Evolutionary conservation across 2,797 vertebrate species (phyloP).

Genomic region (Liparis tanakae): DNA sequence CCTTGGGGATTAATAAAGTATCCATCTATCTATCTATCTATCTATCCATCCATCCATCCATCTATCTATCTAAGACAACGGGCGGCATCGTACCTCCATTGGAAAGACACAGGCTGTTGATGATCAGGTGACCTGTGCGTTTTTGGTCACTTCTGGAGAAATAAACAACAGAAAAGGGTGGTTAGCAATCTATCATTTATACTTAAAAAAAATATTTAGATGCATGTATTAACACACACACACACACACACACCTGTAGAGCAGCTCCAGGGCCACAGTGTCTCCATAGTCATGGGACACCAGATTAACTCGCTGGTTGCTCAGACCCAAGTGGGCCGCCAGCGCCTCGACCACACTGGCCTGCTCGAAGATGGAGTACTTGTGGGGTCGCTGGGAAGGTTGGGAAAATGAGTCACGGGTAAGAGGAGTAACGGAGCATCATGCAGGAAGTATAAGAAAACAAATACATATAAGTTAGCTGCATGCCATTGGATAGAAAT

Average conservation of each 20-base stretch:
- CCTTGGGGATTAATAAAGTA: too few relatives aligned
- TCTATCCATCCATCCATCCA: too few relatives aligned
- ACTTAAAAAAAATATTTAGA: background rate
- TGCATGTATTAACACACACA: background rate
- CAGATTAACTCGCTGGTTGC: slow-evolving; percentile 88
- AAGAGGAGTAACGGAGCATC: background rate
- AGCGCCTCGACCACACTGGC: slow-evolving; percentile 92
- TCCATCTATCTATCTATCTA: too few relatives aligned
- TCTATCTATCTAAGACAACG: too few relatives aligned
- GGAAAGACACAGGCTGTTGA: slow-evolving; percentile 95
- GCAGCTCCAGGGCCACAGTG: slow-evolving; percentile 94
- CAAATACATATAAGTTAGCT: background rate
- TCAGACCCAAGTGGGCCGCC: slow-evolving; percentile 86
- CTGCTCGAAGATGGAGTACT: slow-evolving; percentile 97
- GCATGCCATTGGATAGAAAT: too few relatives aligned
- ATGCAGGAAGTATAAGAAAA: background rate
- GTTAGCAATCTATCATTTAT: background rate
- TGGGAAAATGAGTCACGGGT: background rate
- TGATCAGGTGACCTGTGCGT: slow-evolving; percentile 87
- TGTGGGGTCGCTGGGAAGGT: slow-evolving; percentile 86
- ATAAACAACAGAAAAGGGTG: background rate
- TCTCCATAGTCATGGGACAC: slow-evolving; percentile 95
- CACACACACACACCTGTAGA: slow-evolving; percentile 84
- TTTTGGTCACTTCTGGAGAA: slow-evolving; percentile 89
- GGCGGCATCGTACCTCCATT: slow-evolving; percentile 88